Base-by-base conservation (phyloP, 2,888 invertebrate species). In the Neuroscelio doddi region DNA sequence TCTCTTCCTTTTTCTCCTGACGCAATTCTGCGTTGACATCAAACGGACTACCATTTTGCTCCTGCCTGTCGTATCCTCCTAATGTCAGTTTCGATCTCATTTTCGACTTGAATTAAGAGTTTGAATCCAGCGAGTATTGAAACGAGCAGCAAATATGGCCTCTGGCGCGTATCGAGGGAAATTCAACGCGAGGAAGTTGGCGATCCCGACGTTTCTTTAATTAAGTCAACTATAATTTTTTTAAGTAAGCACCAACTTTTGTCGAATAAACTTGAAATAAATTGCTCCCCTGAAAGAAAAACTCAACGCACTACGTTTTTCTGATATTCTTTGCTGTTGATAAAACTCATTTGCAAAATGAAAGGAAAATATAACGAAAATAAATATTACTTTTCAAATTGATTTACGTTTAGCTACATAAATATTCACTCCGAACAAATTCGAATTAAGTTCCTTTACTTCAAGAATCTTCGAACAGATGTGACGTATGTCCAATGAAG, bases 1-100 rank as follows among this genome's bases (percentile, higher is more conserved):
- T 64, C 61, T 49, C 29, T 32, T n/a, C n/a, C n/a, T n/a, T n/a
- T n/a, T n/a, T n/a, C n/a, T n/a, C n/a, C n/a, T n/a, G n/a, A n/a
- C n/a, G n/a, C n/a, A n/a, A n/a, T n/a, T n/a, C n/a, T n/a, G n/a
- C n/a, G n/a, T n/a, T n/a, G n/a, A n/a, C n/a, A n/a, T n/a, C n/a
- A n/a, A n/a, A n/a, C n/a, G n/a, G n/a, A n/a, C n/a, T n/a, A n/a
- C n/a, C n/a, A n/a, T n/a, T n/a, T n/a, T n/a, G n/a, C n/a, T n/a
- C n/a, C n/a, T n/a, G n/a, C n/a, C n/a, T n/a, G n/a, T 69, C 58
- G 58, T 16, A 49, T 30, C 34, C 46, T 21, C 17, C 16, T 42
- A 27, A 15, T 62, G 56, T 41, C 24, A 45, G 38, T 53, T 12
- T n/a, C 39, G 39, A 39, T 39, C n/a, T 39, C 14, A 34, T 34